Evolutionary conservation across 2,113 vertebrate genomes (phyloP), one percentile per base, ranked within the genome.

Genomic region (Glareola pratincola): DNA sequence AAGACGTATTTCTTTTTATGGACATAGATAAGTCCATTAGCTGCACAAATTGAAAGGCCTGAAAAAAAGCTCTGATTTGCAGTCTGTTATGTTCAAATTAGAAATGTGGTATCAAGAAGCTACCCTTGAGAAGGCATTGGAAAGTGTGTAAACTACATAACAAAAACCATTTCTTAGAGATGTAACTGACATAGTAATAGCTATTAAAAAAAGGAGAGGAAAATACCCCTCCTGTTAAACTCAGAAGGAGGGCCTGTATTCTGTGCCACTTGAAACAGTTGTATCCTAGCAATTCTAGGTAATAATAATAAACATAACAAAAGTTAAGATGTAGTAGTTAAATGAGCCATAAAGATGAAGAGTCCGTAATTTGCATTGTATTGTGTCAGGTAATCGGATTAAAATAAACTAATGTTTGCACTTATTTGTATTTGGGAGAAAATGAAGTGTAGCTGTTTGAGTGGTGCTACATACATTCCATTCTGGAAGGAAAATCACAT

Each of bases 401-500:
- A 97, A 97, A 97, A 96, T 96, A 93, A 97, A 97, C 81, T 95
- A 84, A 89, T 95, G 86, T 96, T 98, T 97, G 89, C 96, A 66
- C 92, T 96, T 96, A 83, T 43, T 93, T 96, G 79, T 84, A 73
- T 96, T 84, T 48, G 56, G 90, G 94, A 97, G 96, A 97, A 97
- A 93, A 97, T 91, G 83, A 97, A 98, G 91, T 96, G 51, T 87
- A 97, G 88, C 90, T 97, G 87, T 96, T 95, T 92, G 82, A 91
- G 88, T 90, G 80, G 94, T 95, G 80, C 69, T 91, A 27, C 92
- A 81, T 96, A 82, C 69, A 39, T 94, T 96, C 90, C 85, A 89
- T 91, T 89, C 97, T 96, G 94, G 96, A 96, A 96, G 90, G 94
- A 96, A 97, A 98, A 97, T 94, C 87, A 73, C 84, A 45, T 95